A percentile compares a stretch with the other conserved stretches of the same genome.
Evolutionary conservation across 2,797 vertebrate genomes (phyloP).

Genomic region (Merluccius polli): DNA sequence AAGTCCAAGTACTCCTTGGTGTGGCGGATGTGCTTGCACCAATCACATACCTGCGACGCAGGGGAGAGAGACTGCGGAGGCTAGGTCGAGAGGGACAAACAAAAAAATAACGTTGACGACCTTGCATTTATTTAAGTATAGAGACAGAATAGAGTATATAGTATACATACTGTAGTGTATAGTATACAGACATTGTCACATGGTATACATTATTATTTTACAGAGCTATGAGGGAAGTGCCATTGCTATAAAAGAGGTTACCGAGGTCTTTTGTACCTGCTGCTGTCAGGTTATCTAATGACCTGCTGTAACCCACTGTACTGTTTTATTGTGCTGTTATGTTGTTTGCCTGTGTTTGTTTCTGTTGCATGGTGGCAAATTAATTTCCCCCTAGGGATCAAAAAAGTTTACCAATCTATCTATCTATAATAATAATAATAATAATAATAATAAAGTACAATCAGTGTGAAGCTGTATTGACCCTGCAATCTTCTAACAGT

Average conservation of each 20-base stretch:
- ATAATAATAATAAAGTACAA: not conserved
- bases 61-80: constrained; percentile 71
- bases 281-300: not conserved
- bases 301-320: too few relatives aligned
- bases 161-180: not conserved
- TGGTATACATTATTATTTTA: not conserved
- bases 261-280: not conserved
- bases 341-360: too few relatives aligned
- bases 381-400: too few relatives aligned
- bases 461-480: not conserved
- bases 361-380: too few relatives aligned
- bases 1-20: constrained; percentile 99
- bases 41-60: constrained; percentile 92
- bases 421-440: not conserved
- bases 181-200: not conserved
- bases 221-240: not conserved
- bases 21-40: constrained; percentile 99
- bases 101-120: not conserved
- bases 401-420: not conserved
- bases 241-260: not conserved
- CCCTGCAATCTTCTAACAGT: not conserved
- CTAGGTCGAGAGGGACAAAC: constrained; percentile 35
- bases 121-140: not conserved
- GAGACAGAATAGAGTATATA: not conserved
- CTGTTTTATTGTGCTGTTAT: too few relatives aligned